Conservation (phyloP, 2,888 invertebrate genomes). For the Cerceris rybyensis region DNA sequence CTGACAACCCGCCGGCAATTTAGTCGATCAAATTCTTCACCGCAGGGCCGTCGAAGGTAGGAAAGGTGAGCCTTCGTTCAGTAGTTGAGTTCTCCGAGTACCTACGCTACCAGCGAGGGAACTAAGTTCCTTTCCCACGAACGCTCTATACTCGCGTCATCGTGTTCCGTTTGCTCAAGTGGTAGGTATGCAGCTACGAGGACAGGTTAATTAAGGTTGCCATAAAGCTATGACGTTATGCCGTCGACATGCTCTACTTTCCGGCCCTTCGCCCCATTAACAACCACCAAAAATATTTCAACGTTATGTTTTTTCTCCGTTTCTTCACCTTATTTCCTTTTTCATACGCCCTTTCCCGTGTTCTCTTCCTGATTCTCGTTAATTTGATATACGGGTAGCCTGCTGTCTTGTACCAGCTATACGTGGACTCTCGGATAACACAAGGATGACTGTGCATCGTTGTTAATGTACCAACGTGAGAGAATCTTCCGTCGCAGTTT, state of each 20-base stretch:
- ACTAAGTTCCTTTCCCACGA: constrained; percentile 64
- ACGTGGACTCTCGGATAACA: not conserved
- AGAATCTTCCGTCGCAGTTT: too few species aligned
- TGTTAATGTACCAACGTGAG: not conserved
- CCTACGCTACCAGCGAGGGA: constrained; percentile 11
- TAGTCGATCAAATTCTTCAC: constrained; percentile 65
- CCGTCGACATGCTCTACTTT: constrained; percentile 21
- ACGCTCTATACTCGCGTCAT: constrained; percentile 33
- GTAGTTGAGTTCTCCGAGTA: constrained; percentile 11
- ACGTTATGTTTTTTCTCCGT: not conserved
- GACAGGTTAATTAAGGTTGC: constrained; percentile 61
- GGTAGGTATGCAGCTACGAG: constrained; percentile 32
- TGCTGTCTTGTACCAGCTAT: not conserved
- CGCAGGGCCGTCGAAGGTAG: constrained; percentile 56
- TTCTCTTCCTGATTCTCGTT: not conserved
- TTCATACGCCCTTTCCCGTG: not conserved
- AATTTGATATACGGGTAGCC: not conserved
- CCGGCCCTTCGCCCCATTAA: constrained; percentile 1
- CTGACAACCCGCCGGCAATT: constrained; percentile 61
- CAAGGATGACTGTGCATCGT: not conserved
- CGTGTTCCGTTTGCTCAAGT: constrained; percentile 30
- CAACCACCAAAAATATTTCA: not conserved
- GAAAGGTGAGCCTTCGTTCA: constrained; percentile 37
- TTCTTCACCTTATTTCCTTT: not conserved
- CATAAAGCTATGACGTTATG: constrained; percentile 8